Percentiles rank a stretch among this genome's conserved stretches.
These are phyloP conservation scores for Ophion slaviceki DNA, from an alignment of 2,888 invertebrate genomes.

Conservation along the genomic window DNA sequence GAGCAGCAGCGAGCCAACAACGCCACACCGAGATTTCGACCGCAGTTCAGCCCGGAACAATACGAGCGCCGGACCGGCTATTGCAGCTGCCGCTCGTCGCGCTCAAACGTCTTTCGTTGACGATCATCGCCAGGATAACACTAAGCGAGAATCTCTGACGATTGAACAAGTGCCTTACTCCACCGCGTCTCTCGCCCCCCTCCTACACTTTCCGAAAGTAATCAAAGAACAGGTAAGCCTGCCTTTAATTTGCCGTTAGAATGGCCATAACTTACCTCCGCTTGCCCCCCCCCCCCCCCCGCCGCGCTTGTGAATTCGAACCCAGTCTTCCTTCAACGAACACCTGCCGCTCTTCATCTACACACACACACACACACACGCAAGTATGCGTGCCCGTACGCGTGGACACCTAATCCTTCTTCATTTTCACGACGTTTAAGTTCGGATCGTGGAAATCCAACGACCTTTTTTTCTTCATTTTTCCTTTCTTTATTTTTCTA, in stretches of 20 bases:
- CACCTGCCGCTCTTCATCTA: slow-evolving; percentile 34
- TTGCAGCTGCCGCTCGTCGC: slow-evolving; percentile 51
- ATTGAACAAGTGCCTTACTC: slow-evolving; percentile 53
- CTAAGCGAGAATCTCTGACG: slow-evolving; percentile 47
- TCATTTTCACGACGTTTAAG: neutral
- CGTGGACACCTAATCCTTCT: no score
- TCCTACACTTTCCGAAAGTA: slow-evolving; percentile 24
- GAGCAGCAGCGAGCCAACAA: slow-evolving; percentile 33
- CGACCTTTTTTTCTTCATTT: neutral
- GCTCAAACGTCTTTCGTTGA: slow-evolving; percentile 70
- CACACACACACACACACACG: neutral
- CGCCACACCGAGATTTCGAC: slow-evolving; percentile 53
- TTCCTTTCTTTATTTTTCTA: no score
- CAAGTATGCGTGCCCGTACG: neutral
- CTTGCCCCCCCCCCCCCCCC: neutral
- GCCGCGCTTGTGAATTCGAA: neutral
- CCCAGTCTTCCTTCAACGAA: slow-evolving; percentile 1
- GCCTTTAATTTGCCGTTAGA: neutral
- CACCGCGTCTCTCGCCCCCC: slow-evolving; percentile 15
- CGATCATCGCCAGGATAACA: slow-evolving; percentile 75
- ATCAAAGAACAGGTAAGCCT: slow-evolving; percentile 51
- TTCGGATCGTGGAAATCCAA: no score
- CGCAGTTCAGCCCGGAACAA: slow-evolving; percentile 71
- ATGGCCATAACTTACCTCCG: neutral
- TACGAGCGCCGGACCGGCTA: slow-evolving; percentile 64